Conservation (phyloP, 2,113 vertebrate species). For the Boleophthalmus pectinirostris region DNA sequence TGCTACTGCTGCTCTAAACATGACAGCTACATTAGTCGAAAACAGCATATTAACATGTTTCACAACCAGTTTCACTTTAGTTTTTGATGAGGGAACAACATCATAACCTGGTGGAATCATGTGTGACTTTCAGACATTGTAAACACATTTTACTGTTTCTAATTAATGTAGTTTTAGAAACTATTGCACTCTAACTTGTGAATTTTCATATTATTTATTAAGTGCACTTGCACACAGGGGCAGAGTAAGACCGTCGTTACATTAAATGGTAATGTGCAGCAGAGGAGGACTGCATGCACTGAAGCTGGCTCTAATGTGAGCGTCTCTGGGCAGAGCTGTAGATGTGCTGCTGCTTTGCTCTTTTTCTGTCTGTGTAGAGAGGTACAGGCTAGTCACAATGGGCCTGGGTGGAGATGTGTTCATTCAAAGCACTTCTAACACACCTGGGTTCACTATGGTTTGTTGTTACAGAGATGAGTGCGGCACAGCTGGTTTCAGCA, state of each 20-base stretch:
- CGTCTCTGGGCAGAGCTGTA: constrained; percentile 63
- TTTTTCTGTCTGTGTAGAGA: constrained; percentile 54
- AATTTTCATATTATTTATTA: background rate
- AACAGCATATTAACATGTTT: too few species aligned
- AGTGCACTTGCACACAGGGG: background rate
- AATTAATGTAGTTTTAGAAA: too few species aligned
- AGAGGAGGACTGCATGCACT: constrained; percentile 44
- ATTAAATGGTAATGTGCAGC: constrained; percentile 52
- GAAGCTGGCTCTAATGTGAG: constrained; percentile 78
- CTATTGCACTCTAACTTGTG: background rate
- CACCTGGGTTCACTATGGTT: constrained; percentile 39
- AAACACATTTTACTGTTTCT: too few species aligned
- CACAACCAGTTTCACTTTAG: too few species aligned
- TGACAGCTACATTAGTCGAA: too few species aligned
- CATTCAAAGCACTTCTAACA: constrained; percentile 54
- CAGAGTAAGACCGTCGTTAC: constrained; percentile 32
- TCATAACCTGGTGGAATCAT: too few species aligned
- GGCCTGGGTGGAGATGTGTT: constrained; percentile 27
- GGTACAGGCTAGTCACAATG: constrained; percentile 56
- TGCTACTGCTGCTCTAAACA: too few species aligned
- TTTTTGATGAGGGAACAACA: too few species aligned
- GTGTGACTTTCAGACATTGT: too few species aligned
- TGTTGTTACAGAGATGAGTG: background rate
- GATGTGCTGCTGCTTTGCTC: constrained; percentile 58
- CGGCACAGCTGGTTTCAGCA: background rate